Evolutionary conservation across 2,113 vertebrate genomes (phyloP), one percentile per base, ranked within the genome.

Genomic region (Sporophila hypoxantha): DNA sequence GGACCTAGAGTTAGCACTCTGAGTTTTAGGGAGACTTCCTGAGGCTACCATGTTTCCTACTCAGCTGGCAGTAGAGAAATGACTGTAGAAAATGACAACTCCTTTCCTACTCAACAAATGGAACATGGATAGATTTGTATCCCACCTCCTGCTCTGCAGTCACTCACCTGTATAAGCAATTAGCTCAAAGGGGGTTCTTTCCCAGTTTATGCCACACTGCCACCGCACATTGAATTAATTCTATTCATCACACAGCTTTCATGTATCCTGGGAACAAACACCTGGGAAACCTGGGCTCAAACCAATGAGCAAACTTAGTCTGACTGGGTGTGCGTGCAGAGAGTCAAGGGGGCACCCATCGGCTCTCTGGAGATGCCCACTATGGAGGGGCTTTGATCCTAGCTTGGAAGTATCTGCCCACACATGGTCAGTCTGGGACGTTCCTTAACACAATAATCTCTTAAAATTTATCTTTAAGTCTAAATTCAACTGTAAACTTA

Each of bases 41-140:
- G 34, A 76, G 26, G 20, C 16, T 26, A 10, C 13, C 0, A 0
- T 12, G 20, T 16, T 52, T 84, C 25, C 30, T 65, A 21, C 18
- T 75, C 42, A 61, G 27, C 50, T 17, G 11, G 19, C 32, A 70
- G 47, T 60, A 74, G 37, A 74, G 17, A 75, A 75, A 61, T 49
- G 3, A 39, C 37, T 37, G 6, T 8, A n/a, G 64, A 37, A 73
- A 82, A 56, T 2, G 7, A 8, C 18, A 41, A 14, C 6, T 62
- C 15, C 12, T 65, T 68, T 86, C 16, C 69, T 60, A 3, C 5
- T 39, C 37, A 30, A 23, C 17, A 80, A 64, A 20, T 6, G 27
- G 42, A 66, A 49, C 2, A 14, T 49, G 32, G 14, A 2, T 12
- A 27, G 27, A 19, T 47, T 69, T 39, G 23, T 57, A 29, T 29